Percentiles rank a stretch among this genome's conserved stretches.
Evolutionary conservation across 2,888 invertebrate genomes (phyloP).

Genomic region (Agrotis segetum): DNA sequence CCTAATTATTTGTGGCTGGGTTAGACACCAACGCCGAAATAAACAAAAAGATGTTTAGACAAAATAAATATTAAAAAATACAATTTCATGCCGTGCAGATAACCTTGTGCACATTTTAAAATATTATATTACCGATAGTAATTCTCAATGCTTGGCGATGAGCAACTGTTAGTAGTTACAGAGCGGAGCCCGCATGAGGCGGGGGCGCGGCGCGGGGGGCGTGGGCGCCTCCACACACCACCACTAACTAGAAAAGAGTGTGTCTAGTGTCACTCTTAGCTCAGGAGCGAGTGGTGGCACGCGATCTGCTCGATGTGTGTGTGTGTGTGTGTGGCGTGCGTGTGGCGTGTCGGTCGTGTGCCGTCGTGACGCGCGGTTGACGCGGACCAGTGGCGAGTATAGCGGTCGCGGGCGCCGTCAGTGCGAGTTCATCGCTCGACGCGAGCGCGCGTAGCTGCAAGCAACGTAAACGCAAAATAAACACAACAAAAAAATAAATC

Average conservation of each 20-base stretch:
- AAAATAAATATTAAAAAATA: not conserved
- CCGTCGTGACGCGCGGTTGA: slow-evolving; percentile 17
- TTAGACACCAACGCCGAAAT: not conserved
- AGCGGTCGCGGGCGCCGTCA: slow-evolving; percentile 53
- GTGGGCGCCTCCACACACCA: not conserved
- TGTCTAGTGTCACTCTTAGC: not conserved
- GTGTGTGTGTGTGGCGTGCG: slow-evolving; percentile 17
- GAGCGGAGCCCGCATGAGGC: not conserved
- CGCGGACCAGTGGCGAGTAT: slow-evolving; percentile 26
- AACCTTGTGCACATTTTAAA: not conserved
- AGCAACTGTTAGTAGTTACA: not conserved
- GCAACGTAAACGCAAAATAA: slow-evolving; percentile 61
- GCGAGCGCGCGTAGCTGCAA: slow-evolving; percentile 62
- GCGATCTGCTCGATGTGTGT: slow-evolving; percentile 12
- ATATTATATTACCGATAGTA: not conserved
- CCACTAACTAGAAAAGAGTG: not conserved
- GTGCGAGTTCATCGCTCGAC: slow-evolving; percentile 65
- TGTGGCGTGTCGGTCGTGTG: slow-evolving; percentile 2
- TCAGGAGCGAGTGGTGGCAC: not conserved
- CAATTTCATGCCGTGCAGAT: not conserved
- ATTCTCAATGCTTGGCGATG: not conserved
- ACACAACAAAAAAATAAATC: slow-evolving; percentile 40
- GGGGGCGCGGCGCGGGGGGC: not conserved
- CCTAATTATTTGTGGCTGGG: not conserved
- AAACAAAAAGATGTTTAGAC: not conserved